phyloP scores from a whole-genome alignment of 2,888 invertebrate species.

The Eurois occulta region DNA sequence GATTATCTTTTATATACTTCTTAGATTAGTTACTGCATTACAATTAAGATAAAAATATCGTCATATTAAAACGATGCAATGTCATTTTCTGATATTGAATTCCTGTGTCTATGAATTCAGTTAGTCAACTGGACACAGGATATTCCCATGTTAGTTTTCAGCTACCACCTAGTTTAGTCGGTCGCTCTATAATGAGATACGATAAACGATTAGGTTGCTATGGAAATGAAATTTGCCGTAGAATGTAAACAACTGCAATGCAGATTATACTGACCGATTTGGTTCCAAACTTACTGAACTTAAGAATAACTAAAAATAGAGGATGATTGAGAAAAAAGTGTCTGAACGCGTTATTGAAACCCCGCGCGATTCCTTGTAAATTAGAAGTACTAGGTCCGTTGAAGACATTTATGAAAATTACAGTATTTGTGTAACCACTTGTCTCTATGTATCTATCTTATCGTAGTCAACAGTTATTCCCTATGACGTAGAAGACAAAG shows the following conservation, averaged over 20 bases:
- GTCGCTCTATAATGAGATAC: neutral
- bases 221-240: neutral
- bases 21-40: neutral
- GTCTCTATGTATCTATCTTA: neutral
- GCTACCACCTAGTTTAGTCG: neutral
- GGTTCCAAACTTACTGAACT: neutral
- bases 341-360: constrained; percentile 6
- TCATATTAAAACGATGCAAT: neutral
- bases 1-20: neutral
- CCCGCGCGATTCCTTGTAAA: constrained; percentile 1
- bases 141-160: neutral
- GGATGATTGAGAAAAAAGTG: neutral
- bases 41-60: constrained; percentile 14
- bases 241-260: constrained; percentile 9
- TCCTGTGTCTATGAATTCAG: neutral
- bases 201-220: neutral
- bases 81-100: neutral
- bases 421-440: neutral
- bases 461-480: neutral
- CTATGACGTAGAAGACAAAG: constrained; percentile 17
- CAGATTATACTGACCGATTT: neutral
- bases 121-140: neutral
- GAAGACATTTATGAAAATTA: neutral
- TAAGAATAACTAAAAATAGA: neutral
- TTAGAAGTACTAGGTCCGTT: neutral